Conservation (phyloP, 2,888 invertebrate genomes). For the Hermaeophaga mercurialis region DNA sequence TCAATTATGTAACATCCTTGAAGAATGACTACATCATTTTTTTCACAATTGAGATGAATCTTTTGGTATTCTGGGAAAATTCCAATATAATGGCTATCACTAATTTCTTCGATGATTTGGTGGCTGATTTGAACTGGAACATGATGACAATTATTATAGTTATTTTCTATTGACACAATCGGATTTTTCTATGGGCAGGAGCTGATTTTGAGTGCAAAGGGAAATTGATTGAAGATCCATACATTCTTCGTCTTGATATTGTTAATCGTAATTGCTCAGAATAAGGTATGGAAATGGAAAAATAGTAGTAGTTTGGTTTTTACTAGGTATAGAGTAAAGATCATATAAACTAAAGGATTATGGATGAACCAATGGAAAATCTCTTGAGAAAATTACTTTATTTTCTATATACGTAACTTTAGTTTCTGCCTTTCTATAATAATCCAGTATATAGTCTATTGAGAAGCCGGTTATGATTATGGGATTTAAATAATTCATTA, state of each 20-base stretch:
- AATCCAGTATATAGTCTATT: neutral
- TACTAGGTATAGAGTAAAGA: neutral
- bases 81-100: neutral
- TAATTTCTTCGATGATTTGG: conserved; percentile 1
- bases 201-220: neutral
- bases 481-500: neutral
- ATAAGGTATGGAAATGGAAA: neutral
- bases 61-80: no score
- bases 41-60: no score
- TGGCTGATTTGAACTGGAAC: neutral
- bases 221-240: neutral
- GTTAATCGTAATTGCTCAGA: neutral
- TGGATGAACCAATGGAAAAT: neutral
- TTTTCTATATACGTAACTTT: neutral
- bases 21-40: no score
- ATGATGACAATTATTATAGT: no score
- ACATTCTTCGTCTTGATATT: neutral
- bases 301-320: neutral
- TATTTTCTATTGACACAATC: no score
- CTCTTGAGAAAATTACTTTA: no score
- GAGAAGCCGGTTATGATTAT: no score
- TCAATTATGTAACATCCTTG: no score
- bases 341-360: neutral
- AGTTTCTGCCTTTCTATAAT: neutral
- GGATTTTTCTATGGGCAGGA: no score